Conservation (phyloP, 1,140 invertebrate genomes). For the Cyclina sinensis region DNA sequence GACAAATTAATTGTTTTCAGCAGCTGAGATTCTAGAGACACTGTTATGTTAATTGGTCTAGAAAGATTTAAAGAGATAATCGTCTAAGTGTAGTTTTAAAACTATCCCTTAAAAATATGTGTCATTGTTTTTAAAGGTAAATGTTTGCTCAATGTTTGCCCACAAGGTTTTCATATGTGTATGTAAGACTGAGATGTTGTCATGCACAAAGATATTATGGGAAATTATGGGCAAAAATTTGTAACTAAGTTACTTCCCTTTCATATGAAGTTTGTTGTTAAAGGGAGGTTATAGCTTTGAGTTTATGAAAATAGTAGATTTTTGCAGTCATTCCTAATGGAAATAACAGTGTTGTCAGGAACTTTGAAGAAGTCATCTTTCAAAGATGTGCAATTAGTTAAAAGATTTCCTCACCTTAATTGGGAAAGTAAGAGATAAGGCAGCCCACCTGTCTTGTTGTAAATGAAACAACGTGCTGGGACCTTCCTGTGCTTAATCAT, state of each 20-base stretch:
- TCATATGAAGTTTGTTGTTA: not conserved
- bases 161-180: constrained; percentile 6
- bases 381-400: not conserved
- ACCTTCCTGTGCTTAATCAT: constrained; percentile 5
- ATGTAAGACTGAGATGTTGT: not conserved
- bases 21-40: not conserved
- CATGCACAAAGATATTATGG: not conserved
- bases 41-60: constrained; percentile 8
- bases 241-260: constrained; percentile 11
- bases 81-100: not conserved
- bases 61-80: not conserved
- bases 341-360: not conserved
- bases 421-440: constrained; percentile 22
- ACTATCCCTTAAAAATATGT: not conserved
- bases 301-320: not conserved
- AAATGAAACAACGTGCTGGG: not conserved
- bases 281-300: not conserved
- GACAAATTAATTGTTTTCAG: not conserved
- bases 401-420: not conserved
- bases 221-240: not conserved
- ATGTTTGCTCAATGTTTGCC: constrained; percentile 7
- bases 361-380: not conserved
- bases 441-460: not conserved
- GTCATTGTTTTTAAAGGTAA: constrained; percentile 6
- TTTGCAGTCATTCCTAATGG: not conserved